Evolutionary conservation across 2,888 invertebrate species (phyloP).

Genomic region (Horisme vitalbata): DNA sequence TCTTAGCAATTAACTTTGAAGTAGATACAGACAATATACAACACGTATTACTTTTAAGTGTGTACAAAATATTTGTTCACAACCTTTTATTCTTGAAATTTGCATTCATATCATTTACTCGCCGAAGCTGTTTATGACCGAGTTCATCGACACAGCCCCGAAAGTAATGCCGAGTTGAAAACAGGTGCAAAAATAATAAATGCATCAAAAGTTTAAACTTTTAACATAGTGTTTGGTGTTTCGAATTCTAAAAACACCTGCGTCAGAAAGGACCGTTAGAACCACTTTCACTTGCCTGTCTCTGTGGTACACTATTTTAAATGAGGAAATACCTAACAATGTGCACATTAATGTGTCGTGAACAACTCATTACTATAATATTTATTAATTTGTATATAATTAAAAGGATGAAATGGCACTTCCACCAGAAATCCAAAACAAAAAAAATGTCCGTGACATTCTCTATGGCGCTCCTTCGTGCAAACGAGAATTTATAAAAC

Average conservation of each 20-base stretch:
- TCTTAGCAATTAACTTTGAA: background rate
- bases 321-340: constrained; percentile 21
- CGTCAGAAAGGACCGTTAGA: constrained; percentile 40
- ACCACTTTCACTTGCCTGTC: constrained; percentile 42
- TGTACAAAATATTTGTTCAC: background rate
- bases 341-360: background rate
- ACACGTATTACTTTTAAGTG: background rate
- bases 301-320: constrained; percentile 17
- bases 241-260: constrained; percentile 12
- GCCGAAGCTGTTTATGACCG: constrained; percentile 18
- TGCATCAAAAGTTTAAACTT: constrained; percentile 7
- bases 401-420: background rate
- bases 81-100: background rate
- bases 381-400: background rate
- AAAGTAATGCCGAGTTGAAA: constrained; percentile 12
- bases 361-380: background rate
- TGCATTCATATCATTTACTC: constrained; percentile 15
- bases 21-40: background rate
- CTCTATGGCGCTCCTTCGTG: no score
- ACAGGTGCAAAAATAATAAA: constrained; percentile 18
- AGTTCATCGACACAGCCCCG: constrained; percentile 25
- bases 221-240: constrained; percentile 5
- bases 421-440: constrained; percentile 1
- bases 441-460: constrained; percentile 6
- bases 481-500: no score